Evolutionary conservation across 2,113 vertebrate genomes (phyloP).

Genomic region (Oxygymnocypris stewartii): DNA sequence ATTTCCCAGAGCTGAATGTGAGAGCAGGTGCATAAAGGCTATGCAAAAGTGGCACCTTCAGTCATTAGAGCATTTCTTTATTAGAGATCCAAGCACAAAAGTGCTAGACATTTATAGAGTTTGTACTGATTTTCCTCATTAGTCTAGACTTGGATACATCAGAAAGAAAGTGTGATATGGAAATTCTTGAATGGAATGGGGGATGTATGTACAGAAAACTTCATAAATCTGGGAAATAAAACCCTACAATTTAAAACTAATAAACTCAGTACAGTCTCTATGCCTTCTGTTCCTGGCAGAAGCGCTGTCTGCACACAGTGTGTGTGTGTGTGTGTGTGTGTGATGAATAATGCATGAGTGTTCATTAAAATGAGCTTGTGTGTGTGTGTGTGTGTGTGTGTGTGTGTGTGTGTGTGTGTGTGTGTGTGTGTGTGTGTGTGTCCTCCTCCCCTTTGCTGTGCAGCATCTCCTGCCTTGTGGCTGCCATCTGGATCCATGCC

Average conservation of each 20-base stretch:
- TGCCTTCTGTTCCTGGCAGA: conserved; percentile 42
- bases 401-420: conserved; percentile 46
- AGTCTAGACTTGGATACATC: background rate
- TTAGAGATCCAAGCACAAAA: no score
- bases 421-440: conserved; percentile 65
- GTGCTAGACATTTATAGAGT: no score
- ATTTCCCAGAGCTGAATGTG: background rate
- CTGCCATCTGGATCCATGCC: conserved; percentile 83
- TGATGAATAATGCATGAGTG: conserved; percentile 60
- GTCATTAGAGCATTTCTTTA: background rate
- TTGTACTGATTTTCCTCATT: no score
- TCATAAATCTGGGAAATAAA: conserved; percentile 14
- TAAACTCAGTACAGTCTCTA: conserved; percentile 22
- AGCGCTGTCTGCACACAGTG: conserved; percentile 2
- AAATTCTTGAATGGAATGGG: background rate
- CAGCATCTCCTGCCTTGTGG: conserved; percentile 78
- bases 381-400: conserved; percentile 63
- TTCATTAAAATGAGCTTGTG: conserved; percentile 52
- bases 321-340: conserved; percentile 58
- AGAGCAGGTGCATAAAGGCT: background rate
- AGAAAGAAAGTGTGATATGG: background rate
- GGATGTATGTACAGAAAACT: background rate
- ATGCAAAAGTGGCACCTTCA: background rate
- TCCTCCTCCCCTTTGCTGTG: conserved; percentile 65
- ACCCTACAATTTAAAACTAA: conserved; percentile 34